Base-by-base conservation (phyloP, 2,888 invertebrate species). In the Digitonthophagus gazella region DNA sequence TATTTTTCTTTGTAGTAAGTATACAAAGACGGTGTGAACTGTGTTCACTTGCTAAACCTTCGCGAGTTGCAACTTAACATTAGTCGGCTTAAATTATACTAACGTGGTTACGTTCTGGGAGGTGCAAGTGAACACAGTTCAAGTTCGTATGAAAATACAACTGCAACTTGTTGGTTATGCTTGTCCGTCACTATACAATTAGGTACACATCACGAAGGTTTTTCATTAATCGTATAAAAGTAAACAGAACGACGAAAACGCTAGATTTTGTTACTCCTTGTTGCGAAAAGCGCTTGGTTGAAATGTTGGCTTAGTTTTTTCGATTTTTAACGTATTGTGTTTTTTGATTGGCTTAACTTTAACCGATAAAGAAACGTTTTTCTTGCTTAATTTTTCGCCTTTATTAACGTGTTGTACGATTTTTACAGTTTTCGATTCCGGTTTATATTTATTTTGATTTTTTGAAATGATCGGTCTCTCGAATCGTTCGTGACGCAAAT, bases 261-360 rank as follows among this genome's bases (percentile, higher is more conserved):
- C 58, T 16, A 58, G 18, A 58, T 58, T 58, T 18, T 58, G 58
- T 58, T 15, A 15, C 18, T 58, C 8, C 8, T 58, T 58, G 18
- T 58, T 58, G 58, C 58, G 58, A 58, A 16, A 15, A 19, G 14
- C 19, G 61, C 61, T 61, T 19, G 61, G 61, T 61, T 61, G 19
- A 18, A 61, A 18, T 61, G 61, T 16, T 15, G 15, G 57, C 16
- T 57, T 15, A 57, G 57, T 57, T 57, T 15, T 44, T 15, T 14
- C 15, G 16, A 57, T 57, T 19, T 58, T 58, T 16, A 58, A 61
- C 18, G 18, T 61, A 61, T 16, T 61, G 18, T 20, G 19, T 61
- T 66, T 67, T 68, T 68, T 66, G 65, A 70, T 70, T 70, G 70
- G 70, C 70, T 70, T 70, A 70, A 66, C 66, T 44, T 66, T 56